Evolutionary conservation across 2,888 invertebrate species (phyloP), one percentile per base, ranked within the genome.

Genomic region (Nemapogon koenigi): DNA sequence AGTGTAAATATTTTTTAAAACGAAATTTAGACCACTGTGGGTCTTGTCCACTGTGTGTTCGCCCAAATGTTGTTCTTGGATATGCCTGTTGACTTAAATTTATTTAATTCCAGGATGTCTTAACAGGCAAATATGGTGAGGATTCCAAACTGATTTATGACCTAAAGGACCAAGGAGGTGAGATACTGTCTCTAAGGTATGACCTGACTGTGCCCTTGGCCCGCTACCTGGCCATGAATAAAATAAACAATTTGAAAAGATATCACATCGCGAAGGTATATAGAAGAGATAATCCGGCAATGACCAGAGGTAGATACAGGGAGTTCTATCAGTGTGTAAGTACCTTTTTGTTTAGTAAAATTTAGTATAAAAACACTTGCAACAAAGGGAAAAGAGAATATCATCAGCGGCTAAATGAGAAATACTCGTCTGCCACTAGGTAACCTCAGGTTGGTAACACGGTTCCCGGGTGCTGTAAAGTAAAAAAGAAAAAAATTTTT

Each of bases 191-290:
- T 0, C 80, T 99, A 43, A 84, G 99, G 44, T 99, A 99, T 68
- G 99, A 99, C 68, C 79, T 99, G 40, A 99, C 99, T 2, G 99
- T 99, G 33, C 99, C 99, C 16, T 88, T 99, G 67, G 99, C 99
- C 4, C 83, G 99, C 38, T 99, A 97, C 65, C 72, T 99, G 49
- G 99, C 99, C 1, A 97, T 98, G 97, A 94, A 90, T 68, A 98
- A 98, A 78, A 90, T 99, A 35, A 85, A 85, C 30, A 91, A 86
- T 50, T 87, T 99, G 43, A 99, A 99, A 66, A 84, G 99, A 39
- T 99, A 98, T 68, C 98, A 99, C 61, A 97, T 99, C 49, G 98
- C 97, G 18, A 98, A 98, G 76, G 99, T 98, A 3, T 99, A 99
- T 62, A 82, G 99, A 37, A 83, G 99, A 48, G 99, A 99, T 67